Conservation (phyloP, 2,797 vertebrate genomes). For the Halcyon badia region DNA sequence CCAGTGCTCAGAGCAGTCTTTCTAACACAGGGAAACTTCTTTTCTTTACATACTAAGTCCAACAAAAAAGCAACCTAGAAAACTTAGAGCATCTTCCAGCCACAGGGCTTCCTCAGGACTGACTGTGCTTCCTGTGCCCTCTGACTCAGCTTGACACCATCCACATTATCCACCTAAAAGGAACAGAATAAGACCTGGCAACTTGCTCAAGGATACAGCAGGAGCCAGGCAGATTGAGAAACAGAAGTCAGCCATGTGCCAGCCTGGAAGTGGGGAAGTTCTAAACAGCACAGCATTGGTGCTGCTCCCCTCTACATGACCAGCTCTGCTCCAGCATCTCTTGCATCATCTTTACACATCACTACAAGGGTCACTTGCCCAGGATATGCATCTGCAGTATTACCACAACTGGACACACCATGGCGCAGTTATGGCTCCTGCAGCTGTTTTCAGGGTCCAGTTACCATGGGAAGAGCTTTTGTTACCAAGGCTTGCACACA, state of each 20-base stretch:
- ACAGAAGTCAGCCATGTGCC: background rate
- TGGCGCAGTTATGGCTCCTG: background rate
- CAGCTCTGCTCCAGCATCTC: background rate
- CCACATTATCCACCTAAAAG: background rate
- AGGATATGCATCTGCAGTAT: background rate
- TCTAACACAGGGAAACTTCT: background rate
- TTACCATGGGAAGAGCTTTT: background rate
- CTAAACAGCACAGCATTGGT: background rate
- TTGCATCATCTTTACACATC: background rate
- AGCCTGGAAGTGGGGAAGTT: background rate
- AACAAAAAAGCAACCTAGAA: background rate
- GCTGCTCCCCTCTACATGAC: background rate
- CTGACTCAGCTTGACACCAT: conserved; percentile 12
- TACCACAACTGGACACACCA: background rate
- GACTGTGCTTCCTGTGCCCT: background rate
- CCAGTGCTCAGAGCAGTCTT: background rate
- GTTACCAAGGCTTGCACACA: background rate
- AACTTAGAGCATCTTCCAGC: background rate
- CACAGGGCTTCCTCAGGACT: background rate
- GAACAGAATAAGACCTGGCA: background rate
- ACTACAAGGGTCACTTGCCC: background rate
- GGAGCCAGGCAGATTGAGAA: background rate
- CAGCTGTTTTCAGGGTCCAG: background rate
- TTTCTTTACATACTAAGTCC: background rate
- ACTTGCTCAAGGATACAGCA: background rate